Conservation (phyloP, 2,888 invertebrate species). For the Agonopterix heracliana region DNA sequence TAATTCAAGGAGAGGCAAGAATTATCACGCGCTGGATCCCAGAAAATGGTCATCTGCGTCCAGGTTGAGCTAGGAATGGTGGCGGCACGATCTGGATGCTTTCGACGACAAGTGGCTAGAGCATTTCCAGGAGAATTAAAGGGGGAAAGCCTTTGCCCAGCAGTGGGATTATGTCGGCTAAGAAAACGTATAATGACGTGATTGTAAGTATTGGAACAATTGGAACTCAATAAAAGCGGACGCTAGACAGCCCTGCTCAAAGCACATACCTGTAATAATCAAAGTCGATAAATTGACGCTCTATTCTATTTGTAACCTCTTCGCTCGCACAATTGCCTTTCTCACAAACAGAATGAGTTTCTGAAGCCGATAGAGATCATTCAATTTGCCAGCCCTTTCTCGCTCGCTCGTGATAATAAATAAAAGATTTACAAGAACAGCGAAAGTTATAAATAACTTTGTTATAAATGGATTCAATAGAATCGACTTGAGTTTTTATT, state of each 20-base stretch:
- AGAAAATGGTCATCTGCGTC: too few relatives aligned
- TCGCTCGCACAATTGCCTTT: slow-evolving; percentile 6
- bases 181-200: too few relatives aligned
- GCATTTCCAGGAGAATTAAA: not conserved
- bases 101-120: too few relatives aligned
- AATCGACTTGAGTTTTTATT: too few relatives aligned
- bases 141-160: too few relatives aligned
- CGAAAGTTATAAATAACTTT: slow-evolving; percentile 25
- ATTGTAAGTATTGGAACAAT: too few relatives aligned
- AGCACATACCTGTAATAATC: slow-evolving; percentile 21
- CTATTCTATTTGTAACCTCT: not conserved
- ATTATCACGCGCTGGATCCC: too few relatives aligned
- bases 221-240: slow-evolving; percentile 16
- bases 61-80: too few relatives aligned
- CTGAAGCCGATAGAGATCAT: slow-evolving; percentile 21
- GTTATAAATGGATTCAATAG: too few relatives aligned
- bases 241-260: slow-evolving; percentile 20
- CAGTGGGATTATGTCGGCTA: too few relatives aligned
- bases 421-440: slow-evolving; percentile 17
- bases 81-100: too few relatives aligned
- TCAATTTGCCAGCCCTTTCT: slow-evolving; percentile 35
- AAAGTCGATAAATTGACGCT: slow-evolving; percentile 17
- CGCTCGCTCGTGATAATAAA: slow-evolving; percentile 18
- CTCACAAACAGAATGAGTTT: slow-evolving; percentile 8
- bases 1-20: too few relatives aligned